Percentiles rank a stretch among this genome's conserved stretches.
Evolutionary conservation across 2,113 vertebrate species (phyloP).

Genomic region (Petrocephalus zakoni): DNA sequence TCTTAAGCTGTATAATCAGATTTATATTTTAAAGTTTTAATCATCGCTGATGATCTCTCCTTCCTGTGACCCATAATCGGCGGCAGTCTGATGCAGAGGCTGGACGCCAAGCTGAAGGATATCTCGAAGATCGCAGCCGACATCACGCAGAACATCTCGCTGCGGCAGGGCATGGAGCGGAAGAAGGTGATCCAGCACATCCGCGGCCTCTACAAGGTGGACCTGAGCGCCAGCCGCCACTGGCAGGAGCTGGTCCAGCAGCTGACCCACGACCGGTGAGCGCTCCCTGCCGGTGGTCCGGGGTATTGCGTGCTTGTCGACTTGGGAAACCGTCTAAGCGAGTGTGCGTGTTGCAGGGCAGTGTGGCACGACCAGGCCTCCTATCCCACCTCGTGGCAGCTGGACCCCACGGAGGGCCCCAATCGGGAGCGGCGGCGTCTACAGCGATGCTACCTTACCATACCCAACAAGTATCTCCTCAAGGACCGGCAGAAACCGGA

Average conservation of each 20-base stretch:
- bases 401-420: conserved; percentile 93
- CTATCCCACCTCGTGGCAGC: conserved; percentile 91
- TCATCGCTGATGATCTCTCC: background rate
- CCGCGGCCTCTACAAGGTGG: conserved; percentile 85
- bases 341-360: conserved; percentile 60
- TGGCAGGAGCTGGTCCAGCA: conserved; percentile 97
- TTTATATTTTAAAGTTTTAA: background rate
- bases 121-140: conserved; percentile 96
- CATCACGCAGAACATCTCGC: conserved; percentile 89
- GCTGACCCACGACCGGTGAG: conserved; percentile 85
- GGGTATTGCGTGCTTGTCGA: background rate
- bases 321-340: background rate
- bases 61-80: background rate
- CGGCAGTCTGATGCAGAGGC: conserved; percentile 83
- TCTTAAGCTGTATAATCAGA: background rate
- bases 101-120: conserved; percentile 90
- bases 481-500: conserved; percentile 82
- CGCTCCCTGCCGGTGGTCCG: background rate
- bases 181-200: conserved; percentile 98
- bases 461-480: conserved; percentile 96
- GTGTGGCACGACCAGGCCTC: conserved; percentile 90
- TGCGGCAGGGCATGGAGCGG: conserved; percentile 90
- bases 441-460: conserved; percentile 92
- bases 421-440: conserved; percentile 88
- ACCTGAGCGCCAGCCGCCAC: conserved; percentile 86